Base-by-base conservation (phyloP, 2,797 vertebrate species). In the Astyanax mexicanus region DNA sequence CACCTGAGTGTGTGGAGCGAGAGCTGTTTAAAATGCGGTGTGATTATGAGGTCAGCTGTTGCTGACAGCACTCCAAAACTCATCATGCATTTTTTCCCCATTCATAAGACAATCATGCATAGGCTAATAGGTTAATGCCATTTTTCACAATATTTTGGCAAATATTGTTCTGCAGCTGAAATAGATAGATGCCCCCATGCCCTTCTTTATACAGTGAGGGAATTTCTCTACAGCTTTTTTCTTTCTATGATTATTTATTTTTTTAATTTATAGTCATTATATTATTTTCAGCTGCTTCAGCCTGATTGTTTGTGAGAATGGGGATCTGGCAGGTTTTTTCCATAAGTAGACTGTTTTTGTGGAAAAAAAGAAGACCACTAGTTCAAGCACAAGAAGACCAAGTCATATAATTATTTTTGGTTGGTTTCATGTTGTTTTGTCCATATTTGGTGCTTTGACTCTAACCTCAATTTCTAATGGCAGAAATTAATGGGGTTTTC, bases 1-100 rank as follows among this genome's bases (percentile, higher is more conserved):
- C 88, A 86, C 86, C 86, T 89, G 84, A 90, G 85, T 80, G 83
- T 83, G 54, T 7, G 38, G 74, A 74, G 80, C 69, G 85, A 74
- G 70, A 13, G 54, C 78, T 84, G 80, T 85, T 85, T 84, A 82
- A 81, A 87, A 86, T 87, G 69, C 47, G 88, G 83, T 79, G 84
- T 85, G 82, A 84, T 80, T 79, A 83, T 74, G 75, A 67, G 81
- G 88, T 90, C 86, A 85, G 89, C 81, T 81, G 84, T 86, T 81
- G 82, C 77, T 74, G 52, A 82, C 60, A 65, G 67, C 74, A 51
- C 74, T 68, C 75, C 74, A 87, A 77, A 84, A 87, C 83, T 74
- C 81, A 75, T 80, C 73, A 79, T 68, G 72, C 80, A 77, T 11
- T 44, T 66, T 73, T 71, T 54, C 19, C 51, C 49, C 47, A 57